phyloP scores from a whole-genome alignment of 2,888 invertebrate species.

The Andrena dorsata region DNA sequence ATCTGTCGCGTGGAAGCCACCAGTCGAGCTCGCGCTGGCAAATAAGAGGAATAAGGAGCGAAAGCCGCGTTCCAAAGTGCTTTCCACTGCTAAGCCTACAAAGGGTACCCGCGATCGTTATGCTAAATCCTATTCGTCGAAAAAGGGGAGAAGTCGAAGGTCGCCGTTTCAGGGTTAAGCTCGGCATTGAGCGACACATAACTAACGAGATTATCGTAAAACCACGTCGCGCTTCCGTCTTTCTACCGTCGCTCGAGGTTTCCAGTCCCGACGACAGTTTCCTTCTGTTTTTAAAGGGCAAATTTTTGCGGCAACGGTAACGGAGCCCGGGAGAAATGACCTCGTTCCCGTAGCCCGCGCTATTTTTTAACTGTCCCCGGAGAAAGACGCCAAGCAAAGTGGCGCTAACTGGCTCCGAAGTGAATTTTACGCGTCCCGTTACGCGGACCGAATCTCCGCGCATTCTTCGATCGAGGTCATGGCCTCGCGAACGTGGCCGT shows the following conservation, averaged over 20 bases:
- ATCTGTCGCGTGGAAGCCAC: no score
- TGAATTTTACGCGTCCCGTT: conserved; percentile 69
- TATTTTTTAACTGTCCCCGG: not conserved
- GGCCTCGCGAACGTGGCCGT: conserved; percentile 60
- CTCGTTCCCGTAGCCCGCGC: not conserved
- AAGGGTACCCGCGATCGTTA: conserved; percentile 6
- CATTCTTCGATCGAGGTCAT: conserved; percentile 71
- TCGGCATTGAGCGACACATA: conserved; percentile 35
- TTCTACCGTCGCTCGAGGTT: conserved; percentile 19
- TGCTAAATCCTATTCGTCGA: conserved; percentile 30
- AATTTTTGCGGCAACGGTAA: not conserved
- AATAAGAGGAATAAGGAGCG: no score
- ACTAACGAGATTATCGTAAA: conserved; percentile 42
- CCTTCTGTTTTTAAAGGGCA: not conserved
- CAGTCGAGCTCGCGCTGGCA: no score
- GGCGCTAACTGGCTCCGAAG: conserved; percentile 33
- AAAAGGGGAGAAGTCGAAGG: conserved; percentile 24
- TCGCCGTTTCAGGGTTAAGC: conserved; percentile 41
- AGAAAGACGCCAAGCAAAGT: conserved; percentile 16
- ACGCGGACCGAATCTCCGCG: conserved; percentile 68
- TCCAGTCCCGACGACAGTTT: not conserved
- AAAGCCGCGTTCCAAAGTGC: not conserved
- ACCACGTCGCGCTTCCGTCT: conserved; percentile 36
- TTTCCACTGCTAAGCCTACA: not conserved
- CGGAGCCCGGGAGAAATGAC: not conserved